Conservation (phyloP, 2,113 vertebrate species). For the Silurus meridionalis region DNA sequence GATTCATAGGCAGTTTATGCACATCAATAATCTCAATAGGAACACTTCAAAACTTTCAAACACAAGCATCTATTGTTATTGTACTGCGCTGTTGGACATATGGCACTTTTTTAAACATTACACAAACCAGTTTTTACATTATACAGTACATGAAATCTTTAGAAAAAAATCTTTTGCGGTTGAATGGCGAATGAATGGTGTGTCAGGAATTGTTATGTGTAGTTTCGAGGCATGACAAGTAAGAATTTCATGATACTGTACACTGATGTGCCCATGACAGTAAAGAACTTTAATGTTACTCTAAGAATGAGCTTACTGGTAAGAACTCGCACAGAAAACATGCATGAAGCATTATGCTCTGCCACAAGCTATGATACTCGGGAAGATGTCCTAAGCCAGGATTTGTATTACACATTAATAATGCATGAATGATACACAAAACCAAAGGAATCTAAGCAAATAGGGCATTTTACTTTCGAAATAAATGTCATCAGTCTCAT, state of each 20-base stretch:
- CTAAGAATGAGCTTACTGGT: not conserved
- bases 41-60: not conserved
- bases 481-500: not conserved
- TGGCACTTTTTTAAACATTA: not conserved
- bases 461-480: not conserved
- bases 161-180: not conserved
- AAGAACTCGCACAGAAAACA: not conserved
- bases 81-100: not conserved
- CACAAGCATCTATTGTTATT: not conserved
- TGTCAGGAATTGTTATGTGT: not conserved
- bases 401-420: not conserved
- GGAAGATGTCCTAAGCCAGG: not conserved
- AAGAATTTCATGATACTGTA: not conserved
- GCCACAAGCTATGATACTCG: not conserved
- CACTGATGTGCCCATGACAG: not conserved
- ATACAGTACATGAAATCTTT: not conserved
- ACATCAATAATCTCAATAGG: not conserved
- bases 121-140: not conserved
- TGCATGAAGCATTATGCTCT: too few species aligned
- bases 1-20: not conserved
- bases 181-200: not conserved
- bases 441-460: not conserved
- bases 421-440: not conserved
- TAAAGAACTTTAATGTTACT: not conserved
- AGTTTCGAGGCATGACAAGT: not conserved